Base-by-base conservation (phyloP, 2,797 vertebrate genomes). In the Chanos chanos region DNA sequence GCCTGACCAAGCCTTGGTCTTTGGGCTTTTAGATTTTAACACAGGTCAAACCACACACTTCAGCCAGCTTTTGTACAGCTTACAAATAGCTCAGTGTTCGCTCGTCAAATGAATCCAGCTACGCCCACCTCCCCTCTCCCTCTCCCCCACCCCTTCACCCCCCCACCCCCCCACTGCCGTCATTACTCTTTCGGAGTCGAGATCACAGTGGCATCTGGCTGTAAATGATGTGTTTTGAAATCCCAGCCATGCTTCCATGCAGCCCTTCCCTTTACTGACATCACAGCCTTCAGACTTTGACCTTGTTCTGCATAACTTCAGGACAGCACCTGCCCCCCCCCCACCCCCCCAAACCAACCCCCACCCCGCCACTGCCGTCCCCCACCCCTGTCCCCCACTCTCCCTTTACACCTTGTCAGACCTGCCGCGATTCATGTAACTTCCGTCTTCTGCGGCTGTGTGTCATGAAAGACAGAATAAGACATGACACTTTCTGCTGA, bases 221-320 rank as follows among this genome's bases (percentile, higher is more conserved):
- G 62, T 76, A 69, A 61, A 71, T 68, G 52, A 68, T 13, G 13
- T 21, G 33, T 41, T 52, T 54, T 36, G 53, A 40, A 66, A 69
- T 58, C 50, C 34, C 15, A 61, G 16, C 43, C 25, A 58, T 70
- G 49, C 37, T 9, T 57, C 6, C 53, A 28, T 39, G 15, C 33
- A 45, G 5, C 49, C 39, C n/a, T n/a, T n/a, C n/a, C n/a, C n/a
- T n/a, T n/a, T n/a, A 28, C 30, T 16, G 5, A 57, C 25, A 47
- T 53, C 47, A 58, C 58, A 48, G 33, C 21, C 36, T 64, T 7
- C 44, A 44, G 27, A 40, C 7, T 10, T 19, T 36, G 36, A 60
- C 61, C 37, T 55, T 55, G 22, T 19, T 16, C 54, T 34, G 40
- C 3, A 9, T 43, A 54, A 27, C 18, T 47, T 16, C 6, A 33